These are phyloP conservation scores for Pipistrellus pygmaeus DNA, from an alignment of 2,797 vertebrate species.

Conservation along the genomic window DNA sequence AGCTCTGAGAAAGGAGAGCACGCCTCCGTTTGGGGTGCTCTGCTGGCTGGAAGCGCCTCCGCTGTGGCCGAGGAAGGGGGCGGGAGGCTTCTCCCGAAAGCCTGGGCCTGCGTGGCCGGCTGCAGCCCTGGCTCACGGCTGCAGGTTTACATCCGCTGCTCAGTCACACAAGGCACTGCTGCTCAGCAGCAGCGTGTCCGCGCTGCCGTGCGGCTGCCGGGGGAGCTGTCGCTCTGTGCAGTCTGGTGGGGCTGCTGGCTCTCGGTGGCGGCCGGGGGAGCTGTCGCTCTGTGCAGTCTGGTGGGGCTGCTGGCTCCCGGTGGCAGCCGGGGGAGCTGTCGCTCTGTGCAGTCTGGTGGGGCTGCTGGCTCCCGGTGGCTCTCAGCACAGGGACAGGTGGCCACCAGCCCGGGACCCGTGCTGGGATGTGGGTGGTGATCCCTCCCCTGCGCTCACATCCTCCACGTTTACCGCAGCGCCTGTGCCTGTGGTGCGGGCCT, in stretches of 20 bases:
- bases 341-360: too few species aligned
- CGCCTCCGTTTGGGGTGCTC: not conserved
- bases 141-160: not conserved
- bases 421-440: not conserved
- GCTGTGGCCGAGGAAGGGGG: not conserved
- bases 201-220: not conserved
- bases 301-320: too few species aligned
- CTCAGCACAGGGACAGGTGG: not conserved
- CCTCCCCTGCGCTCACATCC: not conserved
- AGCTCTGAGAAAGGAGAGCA: not conserved
- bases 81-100: not conserved
- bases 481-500: too few species aligned
- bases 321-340: too few species aligned
- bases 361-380: not conserved
- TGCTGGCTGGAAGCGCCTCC: not conserved
- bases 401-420: not conserved
- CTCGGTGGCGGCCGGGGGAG: too few species aligned
- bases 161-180: not conserved
- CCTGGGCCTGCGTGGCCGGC: not conserved
- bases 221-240: too few species aligned
- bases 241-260: too few species aligned
- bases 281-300: too few species aligned
- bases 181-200: not conserved
- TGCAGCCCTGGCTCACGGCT: not conserved
- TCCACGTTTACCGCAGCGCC: not conserved